Base-by-base conservation (phyloP, 2,888 invertebrate genomes). In the Plutella xylostella region DNA sequence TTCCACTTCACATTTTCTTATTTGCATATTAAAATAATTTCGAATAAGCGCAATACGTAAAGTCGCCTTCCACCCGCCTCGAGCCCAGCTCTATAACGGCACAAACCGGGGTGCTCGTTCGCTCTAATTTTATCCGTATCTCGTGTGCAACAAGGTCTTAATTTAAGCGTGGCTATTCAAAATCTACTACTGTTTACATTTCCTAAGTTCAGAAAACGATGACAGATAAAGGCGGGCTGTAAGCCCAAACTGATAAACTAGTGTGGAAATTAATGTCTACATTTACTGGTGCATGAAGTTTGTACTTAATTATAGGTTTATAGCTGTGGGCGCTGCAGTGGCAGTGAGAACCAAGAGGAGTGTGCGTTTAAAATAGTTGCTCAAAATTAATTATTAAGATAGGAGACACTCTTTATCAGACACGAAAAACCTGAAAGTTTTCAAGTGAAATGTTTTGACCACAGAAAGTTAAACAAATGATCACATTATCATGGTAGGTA, bases 11-110 rank as follows among this genome's bases (percentile, higher is more conserved):
- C 82, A 80, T 80, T 75, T 82, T 78, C 79, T 77, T 82, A 83
- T 83, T 83, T 82, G 79, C 82, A 82, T 82, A 82, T 82, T 80
- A 83, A 83, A 83, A 82, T 83, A 77, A 83, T 83, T 82, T 83
- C 78, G 64, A 80, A 76, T 76, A 71, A 82, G 74, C 79, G 77
- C 77, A 76, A 76, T 80, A 82, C 75, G 75, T 75, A 72, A 65
- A 72, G 70, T 77, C 68, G 72, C 72, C 72, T 76, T 68, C 71
- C 60, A 68, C 63, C 63, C 65, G 58, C 42, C 31, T 31, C 18
- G 7, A 18, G n/a, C 25, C 11, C 25, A 15, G 18, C 5, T n/a
- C n/a, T n/a, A 9, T 19, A 20, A 37, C 37, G 18, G n/a, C 37
- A n/a, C 11, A 37, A n/a, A 37, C 20, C 12, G 18, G 11, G 19